A percentile compares a stretch with the other conserved stretches of the same genome.
Evolutionary conservation across 2,113 vertebrate species (phyloP).

Genomic region (Proterorhinus semilunaris): DNA sequence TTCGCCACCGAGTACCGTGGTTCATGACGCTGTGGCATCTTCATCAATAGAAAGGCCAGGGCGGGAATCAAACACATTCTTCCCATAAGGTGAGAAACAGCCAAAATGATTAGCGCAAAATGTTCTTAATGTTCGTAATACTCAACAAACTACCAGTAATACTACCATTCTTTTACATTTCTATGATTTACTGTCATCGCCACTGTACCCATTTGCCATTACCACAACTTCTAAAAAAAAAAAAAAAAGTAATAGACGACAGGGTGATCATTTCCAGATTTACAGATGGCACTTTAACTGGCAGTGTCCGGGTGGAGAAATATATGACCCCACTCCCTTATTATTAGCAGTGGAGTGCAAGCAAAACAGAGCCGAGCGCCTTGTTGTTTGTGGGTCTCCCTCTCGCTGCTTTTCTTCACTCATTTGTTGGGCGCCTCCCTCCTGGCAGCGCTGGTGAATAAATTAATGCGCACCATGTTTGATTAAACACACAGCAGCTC

Average conservation of each 20-base stretch:
- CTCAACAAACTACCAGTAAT: too few species aligned
- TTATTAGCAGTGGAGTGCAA: conserved; percentile 33
- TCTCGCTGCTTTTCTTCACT: conserved; percentile 43
- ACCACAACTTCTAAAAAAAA: too few species aligned
- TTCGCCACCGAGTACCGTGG: too few species aligned
- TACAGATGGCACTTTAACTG: conserved; percentile 24
- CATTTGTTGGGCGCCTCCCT: conserved; percentile 47
- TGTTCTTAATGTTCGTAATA: too few species aligned
- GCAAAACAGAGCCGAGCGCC: conserved; percentile 33
- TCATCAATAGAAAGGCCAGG: too few species aligned
- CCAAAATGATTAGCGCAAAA: too few species aligned
- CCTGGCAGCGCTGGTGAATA: conserved; percentile 53
- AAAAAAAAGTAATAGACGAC: not conserved
- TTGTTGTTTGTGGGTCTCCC: conserved; percentile 41
- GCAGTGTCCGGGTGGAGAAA: conserved; percentile 18
- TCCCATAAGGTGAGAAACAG: too few species aligned
- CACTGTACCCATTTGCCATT: too few species aligned
- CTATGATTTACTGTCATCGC: too few species aligned
- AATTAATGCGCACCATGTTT: conserved; percentile 47
- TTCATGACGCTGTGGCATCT: too few species aligned
- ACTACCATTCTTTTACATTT: too few species aligned
- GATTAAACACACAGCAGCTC: conserved; percentile 25
- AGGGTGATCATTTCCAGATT: conserved; percentile 47
- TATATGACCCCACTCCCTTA: conserved; percentile 21
- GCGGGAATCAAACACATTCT: too few species aligned